A percentile compares a stretch with the other conserved stretches of the same genome.
Evolutionary conservation across 2,888 invertebrate species (phyloP).

Genomic region (Nomada goodeniana): DNA sequence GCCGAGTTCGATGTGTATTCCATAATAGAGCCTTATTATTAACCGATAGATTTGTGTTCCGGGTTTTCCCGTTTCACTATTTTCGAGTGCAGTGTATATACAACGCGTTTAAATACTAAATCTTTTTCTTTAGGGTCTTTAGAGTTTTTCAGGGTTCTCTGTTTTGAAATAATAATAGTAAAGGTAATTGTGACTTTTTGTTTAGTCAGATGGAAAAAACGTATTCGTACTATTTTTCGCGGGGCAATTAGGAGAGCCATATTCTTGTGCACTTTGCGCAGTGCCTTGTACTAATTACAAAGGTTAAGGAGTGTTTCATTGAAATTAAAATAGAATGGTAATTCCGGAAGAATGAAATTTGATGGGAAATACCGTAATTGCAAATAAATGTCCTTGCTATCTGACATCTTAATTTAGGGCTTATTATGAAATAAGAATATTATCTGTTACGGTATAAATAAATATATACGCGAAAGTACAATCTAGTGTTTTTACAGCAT

Average conservation of each 20-base stretch:
- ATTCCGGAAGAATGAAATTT: slow-evolving; percentile 64
- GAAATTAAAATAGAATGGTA: slow-evolving; percentile 50
- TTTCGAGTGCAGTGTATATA: background rate
- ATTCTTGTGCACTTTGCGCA: slow-evolving; percentile 31
- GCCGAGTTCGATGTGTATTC: slow-evolving; percentile 46
- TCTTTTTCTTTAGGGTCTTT: slow-evolving; percentile 44
- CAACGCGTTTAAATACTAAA: slow-evolving; percentile 18
- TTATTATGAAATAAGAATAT: too few species aligned
- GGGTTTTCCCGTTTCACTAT: slow-evolving; percentile 11
- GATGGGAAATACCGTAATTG: slow-evolving; percentile 38
- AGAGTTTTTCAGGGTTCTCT: slow-evolving; percentile 57
- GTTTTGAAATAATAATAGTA: slow-evolving; percentile 14
- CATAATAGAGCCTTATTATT: slow-evolving; percentile 24
- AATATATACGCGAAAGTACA: too few species aligned
- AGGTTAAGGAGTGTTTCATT: slow-evolving; percentile 56
- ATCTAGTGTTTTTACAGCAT: too few species aligned
- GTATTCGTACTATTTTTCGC: slow-evolving; percentile 1
- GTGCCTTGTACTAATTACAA: slow-evolving; percentile 37
- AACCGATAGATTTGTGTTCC: slow-evolving; percentile 23
- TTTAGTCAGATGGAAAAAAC: background rate
- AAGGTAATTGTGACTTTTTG: slow-evolving; percentile 48
- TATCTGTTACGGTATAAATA: too few species aligned
- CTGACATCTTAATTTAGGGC: too few species aligned
- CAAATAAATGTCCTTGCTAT: background rate
- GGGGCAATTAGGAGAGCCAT: slow-evolving; percentile 1